These are phyloP conservation scores for Calephelis nemesis DNA, from an alignment of 1,140 invertebrate genomes.

Conservation along the genomic window DNA sequence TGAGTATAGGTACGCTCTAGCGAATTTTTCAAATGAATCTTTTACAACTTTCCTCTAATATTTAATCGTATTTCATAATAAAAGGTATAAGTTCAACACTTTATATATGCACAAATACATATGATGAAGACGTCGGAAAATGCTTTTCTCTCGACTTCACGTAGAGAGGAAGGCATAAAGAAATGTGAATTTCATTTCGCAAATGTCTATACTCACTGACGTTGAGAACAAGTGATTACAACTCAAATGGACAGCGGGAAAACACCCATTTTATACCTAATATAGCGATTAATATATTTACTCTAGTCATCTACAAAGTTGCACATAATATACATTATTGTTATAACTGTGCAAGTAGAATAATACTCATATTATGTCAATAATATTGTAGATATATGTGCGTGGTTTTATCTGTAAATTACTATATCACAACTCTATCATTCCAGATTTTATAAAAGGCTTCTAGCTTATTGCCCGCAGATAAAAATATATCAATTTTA, in stretches of 20 bases:
- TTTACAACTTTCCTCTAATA: too few species aligned
- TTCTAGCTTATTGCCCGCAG: constrained; percentile 40
- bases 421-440: constrained; percentile 42
- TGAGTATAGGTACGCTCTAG: too few species aligned
- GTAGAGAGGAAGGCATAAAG: too few species aligned
- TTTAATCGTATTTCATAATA: too few species aligned
- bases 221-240: neutral
- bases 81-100: too few species aligned
- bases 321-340: constrained; percentile 59
- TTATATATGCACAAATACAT: too few species aligned
- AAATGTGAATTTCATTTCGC: too few species aligned
- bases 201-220: too few species aligned
- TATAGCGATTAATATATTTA: constrained; percentile 69
- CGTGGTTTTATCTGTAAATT: constrained; percentile 61
- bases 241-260: constrained; percentile 5
- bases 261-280: constrained; percentile 59
- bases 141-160: too few species aligned
- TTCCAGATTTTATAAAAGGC: constrained; percentile 31
- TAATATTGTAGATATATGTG: constrained; percentile 53
- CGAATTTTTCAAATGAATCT: too few species aligned
- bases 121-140: too few species aligned
- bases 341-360: constrained; percentile 64
- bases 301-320: constrained; percentile 78
- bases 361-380: constrained; percentile 67
- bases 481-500: constrained; percentile 45